A percentile compares a stretch with the other conserved stretches of the same genome.
Conservation (phyloP, 2,888 invertebrate species). For the Gari tellinella region DNA sequence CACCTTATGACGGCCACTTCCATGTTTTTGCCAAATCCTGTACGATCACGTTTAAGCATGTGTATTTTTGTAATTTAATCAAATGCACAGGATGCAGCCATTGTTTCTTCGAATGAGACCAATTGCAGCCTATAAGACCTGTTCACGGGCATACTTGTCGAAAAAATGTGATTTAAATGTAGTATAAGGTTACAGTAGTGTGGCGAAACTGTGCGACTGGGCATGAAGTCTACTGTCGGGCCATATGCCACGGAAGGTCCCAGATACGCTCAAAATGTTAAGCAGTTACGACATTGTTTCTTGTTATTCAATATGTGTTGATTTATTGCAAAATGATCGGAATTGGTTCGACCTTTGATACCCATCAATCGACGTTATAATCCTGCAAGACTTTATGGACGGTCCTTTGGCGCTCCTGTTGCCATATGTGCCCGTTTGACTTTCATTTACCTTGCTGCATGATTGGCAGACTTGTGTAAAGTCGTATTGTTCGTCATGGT, state of each 20-base stretch:
- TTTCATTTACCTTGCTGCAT: no score
- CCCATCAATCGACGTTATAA: no score
- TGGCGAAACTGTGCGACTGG: not conserved
- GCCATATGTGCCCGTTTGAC: no score
- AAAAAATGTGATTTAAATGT: constrained; percentile 22
- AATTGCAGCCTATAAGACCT: constrained; percentile 10
- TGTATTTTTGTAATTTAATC: constrained; percentile 5
- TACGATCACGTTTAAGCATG: constrained; percentile 18
- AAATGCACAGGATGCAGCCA: constrained; percentile 5
- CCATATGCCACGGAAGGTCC: constrained; percentile 20
- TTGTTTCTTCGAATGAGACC: constrained; percentile 19
- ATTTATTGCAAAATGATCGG: constrained; percentile 11
- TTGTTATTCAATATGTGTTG: constrained; percentile 9
- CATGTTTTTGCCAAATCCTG: constrained; percentile 6
- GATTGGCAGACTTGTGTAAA: no score
- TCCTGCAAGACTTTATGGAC: no score
- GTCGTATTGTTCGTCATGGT: no score
- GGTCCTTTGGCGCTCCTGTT: no score
- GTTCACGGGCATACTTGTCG: constrained; percentile 11
- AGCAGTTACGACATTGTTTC: not conserved
- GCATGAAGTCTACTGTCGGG: constrained; percentile 3
- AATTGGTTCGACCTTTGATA: no score
- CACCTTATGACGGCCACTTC: constrained; percentile 5
- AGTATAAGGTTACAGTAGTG: constrained; percentile 3
- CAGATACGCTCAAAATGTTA: constrained; percentile 9